Evolutionary conservation across 2,797 vertebrate species (phyloP), one percentile per base, ranked within the genome.

Genomic region (Molossus molossus): DNA sequence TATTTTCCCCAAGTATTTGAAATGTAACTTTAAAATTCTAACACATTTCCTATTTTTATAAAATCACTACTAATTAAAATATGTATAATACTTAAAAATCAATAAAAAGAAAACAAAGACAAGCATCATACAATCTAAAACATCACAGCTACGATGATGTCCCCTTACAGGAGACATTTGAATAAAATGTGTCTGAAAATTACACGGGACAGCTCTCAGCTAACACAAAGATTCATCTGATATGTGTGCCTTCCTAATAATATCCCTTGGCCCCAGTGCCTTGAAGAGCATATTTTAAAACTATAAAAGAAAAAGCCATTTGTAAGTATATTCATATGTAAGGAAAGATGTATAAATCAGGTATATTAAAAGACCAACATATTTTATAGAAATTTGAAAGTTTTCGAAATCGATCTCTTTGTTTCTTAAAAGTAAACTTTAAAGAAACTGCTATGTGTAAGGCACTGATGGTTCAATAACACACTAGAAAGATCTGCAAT

Each of bases 261-360:
- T 91, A 92, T 15, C 65, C 20, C 60, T 55, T 85, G 75, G 1
- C 17, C n/a, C 27, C 37, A 25, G 9, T 82, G 88, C 25, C 70
- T 93, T 82, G 18, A 87, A 87, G 76, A 90, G n/a, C 5, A 85
- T 73, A 92, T 87, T 87, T 95, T 14, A 76, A 75, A 94, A 62
- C 37, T 69, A 5, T 60, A 60, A 75, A 83, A 86, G 27, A 95
- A 94, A 91, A 55, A 90, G 13, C 1, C 21, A 1, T 33, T 84
- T 88, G 21, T 77, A 45, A 75, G 2, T 62, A 84, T 27, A 72
- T 65, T 88, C 29, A 82, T 45, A n/a, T 25, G 7, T 29, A 77
- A 29, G 50, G 37, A 64, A 91, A 84, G 15, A 40, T 48, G 69
- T 92, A 72, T 84, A 84, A 84, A 23, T 89, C 53, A 58, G 9